Conservation (phyloP, 2,888 invertebrate genomes). For the Nycteola revayana region DNA sequence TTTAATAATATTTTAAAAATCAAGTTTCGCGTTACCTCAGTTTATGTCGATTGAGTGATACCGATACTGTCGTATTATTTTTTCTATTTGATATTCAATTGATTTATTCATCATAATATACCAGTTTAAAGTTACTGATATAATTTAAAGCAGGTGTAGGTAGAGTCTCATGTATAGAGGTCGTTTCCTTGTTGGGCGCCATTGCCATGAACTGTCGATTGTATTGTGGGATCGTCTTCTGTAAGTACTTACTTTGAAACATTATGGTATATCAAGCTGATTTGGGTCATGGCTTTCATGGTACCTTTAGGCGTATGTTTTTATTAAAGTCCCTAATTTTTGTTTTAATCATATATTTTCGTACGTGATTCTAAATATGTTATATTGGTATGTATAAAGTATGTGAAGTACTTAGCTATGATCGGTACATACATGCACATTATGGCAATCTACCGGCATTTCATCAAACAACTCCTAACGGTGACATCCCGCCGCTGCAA, state of each 20-base stretch:
- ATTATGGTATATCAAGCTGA: slow-evolving; percentile 3
- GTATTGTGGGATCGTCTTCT: slow-evolving; percentile 5
- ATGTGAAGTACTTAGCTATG: too few relatives aligned
- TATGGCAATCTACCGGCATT: slow-evolving; percentile 14
- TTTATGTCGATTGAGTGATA: too few relatives aligned
- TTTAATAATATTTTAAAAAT: slow-evolving; percentile 8
- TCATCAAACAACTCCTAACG: slow-evolving; percentile 52
- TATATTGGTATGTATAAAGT: too few relatives aligned
- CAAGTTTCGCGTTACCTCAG: too few relatives aligned
- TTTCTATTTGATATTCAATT: slow-evolving; percentile 9
- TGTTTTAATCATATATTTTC: too few relatives aligned
- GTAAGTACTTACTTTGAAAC: slow-evolving; percentile 4
- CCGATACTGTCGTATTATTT: slow-evolving; percentile 4
- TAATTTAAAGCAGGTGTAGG: slow-evolving; percentile 11
- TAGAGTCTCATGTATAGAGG: slow-evolving; percentile 33
- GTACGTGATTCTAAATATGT: too few relatives aligned
- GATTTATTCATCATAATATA: slow-evolving; percentile 2
- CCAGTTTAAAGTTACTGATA: not conserved
- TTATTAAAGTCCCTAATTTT: too few relatives aligned
- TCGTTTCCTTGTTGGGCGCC: slow-evolving; percentile 48
- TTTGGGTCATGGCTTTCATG: slow-evolving; percentile 13
- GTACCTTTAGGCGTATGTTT: slow-evolving; percentile 7
- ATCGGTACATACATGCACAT: too few relatives aligned
- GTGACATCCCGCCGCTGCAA: slow-evolving; percentile 49
- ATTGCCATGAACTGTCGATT: slow-evolving; percentile 55